Evolutionary conservation across 2,888 invertebrate genomes (phyloP).

Genomic region (Noctua pronuba): DNA sequence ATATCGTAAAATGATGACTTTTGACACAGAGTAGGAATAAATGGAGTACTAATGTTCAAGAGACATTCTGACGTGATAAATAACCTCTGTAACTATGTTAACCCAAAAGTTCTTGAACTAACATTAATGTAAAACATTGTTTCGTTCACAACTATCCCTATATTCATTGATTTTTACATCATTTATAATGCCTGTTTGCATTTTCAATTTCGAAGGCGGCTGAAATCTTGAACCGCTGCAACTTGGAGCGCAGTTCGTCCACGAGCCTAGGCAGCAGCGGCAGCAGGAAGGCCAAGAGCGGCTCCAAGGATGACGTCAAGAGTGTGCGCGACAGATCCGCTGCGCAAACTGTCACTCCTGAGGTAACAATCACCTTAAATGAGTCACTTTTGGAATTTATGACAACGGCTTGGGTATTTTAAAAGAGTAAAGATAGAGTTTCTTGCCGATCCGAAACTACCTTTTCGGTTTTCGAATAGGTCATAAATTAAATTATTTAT

Average conservation of each 20-base stretch:
- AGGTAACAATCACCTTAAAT: conserved; percentile 67
- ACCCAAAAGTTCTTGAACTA: neutral
- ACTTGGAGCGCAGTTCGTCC: conserved; percentile 89
- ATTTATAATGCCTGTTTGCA: neutral
- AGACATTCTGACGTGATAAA: neutral
- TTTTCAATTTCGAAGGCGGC: conserved; percentile 88
- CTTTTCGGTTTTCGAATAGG: neutral
- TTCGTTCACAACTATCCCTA: neutral
- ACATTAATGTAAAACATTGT: neutral
- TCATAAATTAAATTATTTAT: neutral
- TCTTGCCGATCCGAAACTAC: neutral
- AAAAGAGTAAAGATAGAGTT: neutral
- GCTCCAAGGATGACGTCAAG: conserved; percentile 79
- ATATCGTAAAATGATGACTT: neutral
- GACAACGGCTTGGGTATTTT: neutral
- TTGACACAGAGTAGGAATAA: conserved; percentile 17
- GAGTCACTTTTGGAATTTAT: neutral
- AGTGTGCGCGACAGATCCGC: conserved; percentile 73
- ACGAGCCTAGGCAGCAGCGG: conserved; percentile 86
- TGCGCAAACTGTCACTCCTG: conserved; percentile 86
- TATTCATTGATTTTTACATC: neutral
- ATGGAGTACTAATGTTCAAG: conserved; percentile 3
- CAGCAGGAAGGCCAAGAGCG: conserved; percentile 80
- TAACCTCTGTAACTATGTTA: neutral
- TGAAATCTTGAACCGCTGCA: conserved; percentile 92